Base-by-base conservation (phyloP, 2,113 vertebrate species). In the Thermophis baileyi region DNA sequence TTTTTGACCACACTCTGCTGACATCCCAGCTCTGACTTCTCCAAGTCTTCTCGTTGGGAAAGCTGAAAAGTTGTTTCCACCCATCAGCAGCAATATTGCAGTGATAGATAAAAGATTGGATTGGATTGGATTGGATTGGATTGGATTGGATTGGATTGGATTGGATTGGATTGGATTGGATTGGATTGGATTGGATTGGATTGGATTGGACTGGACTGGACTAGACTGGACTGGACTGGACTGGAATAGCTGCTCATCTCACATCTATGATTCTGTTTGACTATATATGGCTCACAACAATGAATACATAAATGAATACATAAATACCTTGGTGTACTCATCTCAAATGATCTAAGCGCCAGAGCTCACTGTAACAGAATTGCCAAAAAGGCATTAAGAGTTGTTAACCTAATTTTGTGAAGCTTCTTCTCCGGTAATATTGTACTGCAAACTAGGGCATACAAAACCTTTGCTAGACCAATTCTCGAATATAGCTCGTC, bases 171-270 rank as follows among this genome's bases (percentile, higher is more conserved):
- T 24, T 24, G 6, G 20, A 8, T 7, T 30, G 24, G 57, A 11
- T 10, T 60, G 24, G 25, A 1, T 10, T 63, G 25, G 60, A 1
- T 4, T 60, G 57, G 57, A 0, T 3, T 60, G 25, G 8, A 0
- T 7, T 27, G 57, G 57, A 1, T 5, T 60, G 57, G 57, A 1
- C 7, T 60, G 30, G 60, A 0, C 2, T n/a, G 30, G 30, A 5
- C 2, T 16, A 0, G 11, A 16, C 0, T n/a, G 27, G 27, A 4
- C 0, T 30, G 25, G 60, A 5, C 1, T 69, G 30, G 63, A 35
- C n/a, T 69, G 63, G 63, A n/a, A 7, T 35, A 74, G 16, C 69
- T 74, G 69, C n/a, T 20, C 69, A 74, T 74, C n/a, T 74, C 16
- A 35, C 30, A 74, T 40, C 14, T 40, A 74, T 74, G 2, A 40